phyloP scores from a whole-genome alignment of 2,888 invertebrate genomes.

The Orthonychiurus folsomi region DNA sequence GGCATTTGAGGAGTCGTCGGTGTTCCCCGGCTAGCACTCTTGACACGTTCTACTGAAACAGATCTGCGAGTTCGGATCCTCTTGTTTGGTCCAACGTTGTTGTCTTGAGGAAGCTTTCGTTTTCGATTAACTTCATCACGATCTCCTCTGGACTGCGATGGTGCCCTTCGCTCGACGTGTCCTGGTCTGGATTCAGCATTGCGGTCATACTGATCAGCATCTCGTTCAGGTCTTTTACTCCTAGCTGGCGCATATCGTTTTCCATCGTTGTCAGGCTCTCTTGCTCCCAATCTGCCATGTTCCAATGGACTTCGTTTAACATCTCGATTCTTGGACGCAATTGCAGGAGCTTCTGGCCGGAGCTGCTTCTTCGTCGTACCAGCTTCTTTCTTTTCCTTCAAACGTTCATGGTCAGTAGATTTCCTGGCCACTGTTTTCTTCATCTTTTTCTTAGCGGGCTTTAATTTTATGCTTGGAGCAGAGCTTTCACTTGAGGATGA shows the following conservation, averaged over 20 bases:
- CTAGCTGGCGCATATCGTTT: background rate
- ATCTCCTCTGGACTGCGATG: background rate
- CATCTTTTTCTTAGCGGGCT: slow-evolving; percentile 18
- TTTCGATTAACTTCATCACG: background rate
- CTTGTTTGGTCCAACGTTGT: background rate
- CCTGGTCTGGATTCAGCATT: background rate
- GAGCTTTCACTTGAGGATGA: slow-evolving; percentile 35
- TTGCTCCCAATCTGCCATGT: background rate
- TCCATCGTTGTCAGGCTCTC: background rate
- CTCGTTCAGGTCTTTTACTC: background rate
- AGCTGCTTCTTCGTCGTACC: slow-evolving; percentile 13
- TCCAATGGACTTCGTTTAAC: background rate
- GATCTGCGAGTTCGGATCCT: background rate
- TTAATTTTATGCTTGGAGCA: slow-evolving; percentile 37
- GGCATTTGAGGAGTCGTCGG: background rate
- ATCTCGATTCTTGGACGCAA: background rate
- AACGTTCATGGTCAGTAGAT: slow-evolving; percentile 6
- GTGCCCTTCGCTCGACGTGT: background rate
- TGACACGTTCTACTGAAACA: background rate
- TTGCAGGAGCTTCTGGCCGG: slow-evolving; percentile 12
- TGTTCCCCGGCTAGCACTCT: background rate
- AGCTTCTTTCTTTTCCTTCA: background rate
- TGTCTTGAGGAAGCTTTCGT: background rate
- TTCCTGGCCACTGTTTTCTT: slow-evolving; percentile 22
- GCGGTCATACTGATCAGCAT: background rate